Percentiles rank a stretch among this genome's conserved stretches.
Conservation (phyloP, 1,140 invertebrate species). For the Tetramorium parvispinum region DNA sequence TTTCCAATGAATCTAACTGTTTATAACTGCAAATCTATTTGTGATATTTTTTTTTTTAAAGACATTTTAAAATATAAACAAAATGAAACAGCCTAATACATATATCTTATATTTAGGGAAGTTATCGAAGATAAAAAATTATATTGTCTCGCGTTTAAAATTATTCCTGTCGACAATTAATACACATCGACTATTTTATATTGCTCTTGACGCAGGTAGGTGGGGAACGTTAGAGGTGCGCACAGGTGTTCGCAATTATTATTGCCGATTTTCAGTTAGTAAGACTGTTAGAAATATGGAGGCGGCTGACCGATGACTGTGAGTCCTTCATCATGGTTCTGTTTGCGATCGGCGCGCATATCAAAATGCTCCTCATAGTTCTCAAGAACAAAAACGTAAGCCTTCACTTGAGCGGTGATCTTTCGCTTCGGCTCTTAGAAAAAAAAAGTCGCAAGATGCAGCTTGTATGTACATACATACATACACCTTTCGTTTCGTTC, state of each 20-base stretch:
- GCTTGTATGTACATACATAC: background rate
- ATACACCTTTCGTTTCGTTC: background rate
- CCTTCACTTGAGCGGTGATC: background rate
- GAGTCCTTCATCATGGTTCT: background rate
- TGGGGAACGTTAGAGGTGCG: background rate
- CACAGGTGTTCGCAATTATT: background rate
- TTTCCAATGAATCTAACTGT: no score
- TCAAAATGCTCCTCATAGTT: background rate
- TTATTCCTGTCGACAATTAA: background rate
- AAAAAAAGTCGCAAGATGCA: background rate
- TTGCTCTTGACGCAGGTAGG: background rate
- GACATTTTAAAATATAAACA: no score
- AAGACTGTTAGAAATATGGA: background rate
- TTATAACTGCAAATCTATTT: no score
- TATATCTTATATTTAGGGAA: no score
- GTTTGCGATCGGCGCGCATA: background rate
- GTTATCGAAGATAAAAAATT: no score
- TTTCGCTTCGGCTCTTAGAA: background rate
- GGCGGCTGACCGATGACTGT: background rate
- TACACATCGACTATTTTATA: background rate
- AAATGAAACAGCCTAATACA: no score
- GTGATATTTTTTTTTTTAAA: no score
- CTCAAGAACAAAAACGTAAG: conserved; percentile 8
- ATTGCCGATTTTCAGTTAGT: conserved; percentile 23
- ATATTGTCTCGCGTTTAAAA: background rate